A percentile compares a stretch with the other conserved stretches of the same genome.
Evolutionary conservation across 2,888 invertebrate genomes (phyloP).

Genomic region (Spialia ferax): DNA sequence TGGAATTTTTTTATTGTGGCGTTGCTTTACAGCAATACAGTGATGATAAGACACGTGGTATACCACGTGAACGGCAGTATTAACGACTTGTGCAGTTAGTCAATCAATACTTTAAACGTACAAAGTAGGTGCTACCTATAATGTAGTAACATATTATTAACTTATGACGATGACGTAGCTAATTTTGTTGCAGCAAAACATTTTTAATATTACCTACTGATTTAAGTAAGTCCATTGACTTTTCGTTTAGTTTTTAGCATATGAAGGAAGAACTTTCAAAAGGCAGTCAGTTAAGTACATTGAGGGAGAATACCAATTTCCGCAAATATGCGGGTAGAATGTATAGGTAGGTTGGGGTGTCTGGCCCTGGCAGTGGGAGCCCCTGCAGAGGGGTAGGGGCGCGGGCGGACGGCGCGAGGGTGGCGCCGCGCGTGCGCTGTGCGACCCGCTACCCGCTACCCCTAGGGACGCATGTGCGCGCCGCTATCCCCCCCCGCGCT

Average conservation of each 20-base stretch:
- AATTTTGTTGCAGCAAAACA: background rate
- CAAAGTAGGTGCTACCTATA: too few relatives aligned
- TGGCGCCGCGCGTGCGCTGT: slow-evolving; percentile 66
- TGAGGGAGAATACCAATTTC: slow-evolving; percentile 75
- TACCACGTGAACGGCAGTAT: slow-evolving; percentile 4
- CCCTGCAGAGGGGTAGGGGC: slow-evolving; percentile 63
- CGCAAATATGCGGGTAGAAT: slow-evolving; percentile 70
- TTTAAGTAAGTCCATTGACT: slow-evolving; percentile 2
- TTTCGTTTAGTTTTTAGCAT: slow-evolving; percentile 7
- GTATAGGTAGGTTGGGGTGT: slow-evolving; percentile 58
- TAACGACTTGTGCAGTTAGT: background rate
- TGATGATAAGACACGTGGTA: slow-evolving; percentile 18
- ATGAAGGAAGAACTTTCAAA: slow-evolving; percentile 44
- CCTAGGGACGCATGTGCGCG: slow-evolving; percentile 47
- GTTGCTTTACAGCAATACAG: background rate
- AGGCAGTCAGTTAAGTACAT: slow-evolving; percentile 55
- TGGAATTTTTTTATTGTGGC: slow-evolving; percentile 3
- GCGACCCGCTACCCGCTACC: slow-evolving; percentile 48
- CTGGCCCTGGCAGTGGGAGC: slow-evolving; percentile 66
- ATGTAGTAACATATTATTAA: too few relatives aligned
- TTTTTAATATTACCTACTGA: background rate
- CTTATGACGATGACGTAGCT: too few relatives aligned
- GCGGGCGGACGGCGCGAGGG: slow-evolving; percentile 47
- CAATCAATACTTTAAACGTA: background rate
- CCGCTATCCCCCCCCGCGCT: slow-evolving; percentile 51